Base-by-base conservation (phyloP, 2,113 vertebrate genomes). In the Oncorhynchus nerka region DNA sequence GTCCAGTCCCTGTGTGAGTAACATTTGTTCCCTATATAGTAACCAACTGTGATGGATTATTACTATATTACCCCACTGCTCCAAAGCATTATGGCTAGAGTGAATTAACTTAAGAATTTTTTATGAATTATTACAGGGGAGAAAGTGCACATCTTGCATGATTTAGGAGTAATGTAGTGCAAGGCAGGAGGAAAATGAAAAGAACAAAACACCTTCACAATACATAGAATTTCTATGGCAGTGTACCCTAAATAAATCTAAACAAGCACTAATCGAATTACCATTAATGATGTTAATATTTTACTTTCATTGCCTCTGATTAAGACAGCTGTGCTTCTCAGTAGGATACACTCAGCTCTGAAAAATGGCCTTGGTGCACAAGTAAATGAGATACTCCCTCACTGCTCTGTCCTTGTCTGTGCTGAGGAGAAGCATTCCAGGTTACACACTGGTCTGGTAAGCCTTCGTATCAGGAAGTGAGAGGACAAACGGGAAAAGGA, bases 401-500 rank as follows among this genome's bases (percentile, higher is more conserved):
- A 83, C 49, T 67, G 59, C 39, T 45, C 9, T 45, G 39, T 12
- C 39, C 39, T 45, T 45, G 39, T 45, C 39, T 45, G 39, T 45
- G 39, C 39, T 45, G 39, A 12, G 39, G 39, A 62, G 59, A 22
- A 55, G 6, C 34, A 30, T 26, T 5, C 55, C 24, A 62, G 30
- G 68, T 92, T 85, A 98, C 73, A 95, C 94, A 26, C 59, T 87
- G 0, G 93, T 95, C 77, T 96, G 95, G 0, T 62, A 83, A 4
- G 59, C 51, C 0, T 26, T 76, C 55, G 51, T 89, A 80, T 91
- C 81, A 0, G 96, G 95, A 68, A 99, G 85, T 5, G 90, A 88
- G 70, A 99, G 94, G 20, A 95, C 87, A 0, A 94, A 87, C 0
- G 96, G 95, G 78, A 96, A 92, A 24, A 98, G 92, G 62, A 88